These are phyloP conservation scores for Odontesthes bonariensis DNA, from an alignment of 2,113 vertebrate genomes.

Conservation along the genomic window DNA sequence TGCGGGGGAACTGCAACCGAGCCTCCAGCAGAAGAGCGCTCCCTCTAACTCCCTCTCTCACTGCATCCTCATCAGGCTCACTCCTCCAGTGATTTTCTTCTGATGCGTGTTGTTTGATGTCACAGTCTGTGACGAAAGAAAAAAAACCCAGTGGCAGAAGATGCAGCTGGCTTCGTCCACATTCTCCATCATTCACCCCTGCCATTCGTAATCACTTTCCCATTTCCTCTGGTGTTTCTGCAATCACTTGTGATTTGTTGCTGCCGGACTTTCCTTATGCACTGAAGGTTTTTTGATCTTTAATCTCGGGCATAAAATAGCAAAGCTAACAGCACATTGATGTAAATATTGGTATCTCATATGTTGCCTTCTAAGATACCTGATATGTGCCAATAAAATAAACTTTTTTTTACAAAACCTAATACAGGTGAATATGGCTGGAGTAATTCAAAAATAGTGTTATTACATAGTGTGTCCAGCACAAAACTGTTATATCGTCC, in stretches of 20 bases:
- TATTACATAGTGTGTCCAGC: too few relatives aligned
- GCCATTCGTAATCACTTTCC: background rate
- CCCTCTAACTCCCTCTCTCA: background rate
- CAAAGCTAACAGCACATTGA: background rate
- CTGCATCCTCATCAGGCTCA: background rate
- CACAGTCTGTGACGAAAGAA: background rate
- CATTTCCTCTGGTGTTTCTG: background rate
- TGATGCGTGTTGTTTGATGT: slow-evolving; percentile 11
- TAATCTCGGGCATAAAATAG: too few relatives aligned
- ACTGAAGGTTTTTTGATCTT: too few relatives aligned
- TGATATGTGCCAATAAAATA: too few relatives aligned
- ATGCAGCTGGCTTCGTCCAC: background rate
- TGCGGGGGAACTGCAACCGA: too few relatives aligned
- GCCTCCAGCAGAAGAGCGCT: background rate
- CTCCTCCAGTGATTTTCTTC: background rate
- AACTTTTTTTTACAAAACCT: too few relatives aligned
- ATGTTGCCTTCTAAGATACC: too few relatives aligned
- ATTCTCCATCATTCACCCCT: background rate
- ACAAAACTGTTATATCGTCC: too few relatives aligned
- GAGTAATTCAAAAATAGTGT: too few relatives aligned
- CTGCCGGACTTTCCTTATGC: background rate
- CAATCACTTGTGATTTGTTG: background rate
- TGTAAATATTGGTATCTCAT: too few relatives aligned
- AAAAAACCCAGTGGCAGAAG: background rate
- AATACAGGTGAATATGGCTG: too few relatives aligned